Evolutionary conservation across 2,797 vertebrate species (phyloP).

Genomic region (Coendou prehensilis): DNA sequence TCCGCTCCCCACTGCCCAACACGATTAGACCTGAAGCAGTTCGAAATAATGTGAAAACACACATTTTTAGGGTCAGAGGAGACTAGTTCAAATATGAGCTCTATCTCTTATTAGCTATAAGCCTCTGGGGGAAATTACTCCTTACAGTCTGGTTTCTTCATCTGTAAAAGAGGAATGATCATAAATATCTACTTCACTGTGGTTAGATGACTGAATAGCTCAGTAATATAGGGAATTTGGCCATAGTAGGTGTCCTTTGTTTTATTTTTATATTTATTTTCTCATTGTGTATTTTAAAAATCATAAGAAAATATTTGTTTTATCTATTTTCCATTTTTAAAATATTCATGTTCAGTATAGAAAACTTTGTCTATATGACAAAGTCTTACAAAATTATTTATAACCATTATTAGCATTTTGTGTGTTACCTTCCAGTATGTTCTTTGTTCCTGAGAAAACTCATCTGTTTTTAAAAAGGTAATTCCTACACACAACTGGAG

Average conservation of each 20-base stretch:
- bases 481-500: background rate
- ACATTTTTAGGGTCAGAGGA: constrained; percentile 27
- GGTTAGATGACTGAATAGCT: background rate
- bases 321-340: constrained; percentile 9
- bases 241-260: background rate
- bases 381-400: background rate
- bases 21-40: background rate
- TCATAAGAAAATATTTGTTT: constrained; percentile 27
- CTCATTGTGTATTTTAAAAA: constrained; percentile 25
- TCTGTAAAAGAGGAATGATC: background rate
- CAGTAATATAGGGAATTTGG: background rate
- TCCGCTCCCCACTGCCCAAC: background rate
- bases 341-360: constrained; percentile 4
- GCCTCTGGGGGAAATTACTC: background rate
- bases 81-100: background rate
- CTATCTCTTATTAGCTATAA: background rate
- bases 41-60: constrained; percentile 39
- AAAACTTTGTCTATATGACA: background rate
- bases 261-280: constrained; percentile 14
- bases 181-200: background rate
- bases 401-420: background rate
- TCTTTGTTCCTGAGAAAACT: background rate
- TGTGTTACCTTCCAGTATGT: background rate
- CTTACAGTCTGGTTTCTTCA: constrained; percentile 22
- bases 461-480: constrained; percentile 9